These are phyloP conservation scores for Orthonyx spaldingii DNA, from an alignment of 2,113 vertebrate genomes.

Conservation along the genomic window DNA sequence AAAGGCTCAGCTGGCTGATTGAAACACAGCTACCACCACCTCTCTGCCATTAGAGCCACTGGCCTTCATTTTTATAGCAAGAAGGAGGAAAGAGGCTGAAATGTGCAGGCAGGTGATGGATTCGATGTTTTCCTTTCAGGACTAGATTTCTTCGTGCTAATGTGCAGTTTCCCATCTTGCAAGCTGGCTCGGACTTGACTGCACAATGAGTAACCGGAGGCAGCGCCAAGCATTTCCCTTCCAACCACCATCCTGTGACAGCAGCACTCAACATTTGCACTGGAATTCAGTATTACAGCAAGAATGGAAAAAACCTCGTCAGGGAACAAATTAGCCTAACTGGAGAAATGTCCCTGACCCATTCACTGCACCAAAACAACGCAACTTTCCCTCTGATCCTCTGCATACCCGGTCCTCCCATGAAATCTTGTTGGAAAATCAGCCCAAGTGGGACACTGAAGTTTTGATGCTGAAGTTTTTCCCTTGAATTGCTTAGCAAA, in stretches of 20 bases:
- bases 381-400: neutral
- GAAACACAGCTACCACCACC: neutral
- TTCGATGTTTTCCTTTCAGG: neutral
- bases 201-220: slow-evolving; percentile 16
- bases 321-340: slow-evolving; percentile 15
- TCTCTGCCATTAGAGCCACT: neutral
- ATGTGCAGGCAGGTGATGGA: neutral
- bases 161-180: neutral
- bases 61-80: neutral
- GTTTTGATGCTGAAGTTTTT: neutral
- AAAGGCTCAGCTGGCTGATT: neutral
- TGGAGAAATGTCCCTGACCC: neutral
- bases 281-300: slow-evolving; percentile 24
- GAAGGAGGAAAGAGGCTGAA: neutral
- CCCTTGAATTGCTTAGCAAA: neutral
- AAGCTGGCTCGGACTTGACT: neutral
- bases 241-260: slow-evolving; percentile 22
- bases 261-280: neutral
- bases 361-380: neutral
- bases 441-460: neutral
- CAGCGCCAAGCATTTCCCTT: neutral
- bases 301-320: slow-evolving; percentile 1
- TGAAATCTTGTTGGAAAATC: neutral
- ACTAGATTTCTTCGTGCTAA: neutral
- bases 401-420: neutral